phyloP scores from a whole-genome alignment of 2,888 invertebrate genomes.

The Cantharis rufa region DNA sequence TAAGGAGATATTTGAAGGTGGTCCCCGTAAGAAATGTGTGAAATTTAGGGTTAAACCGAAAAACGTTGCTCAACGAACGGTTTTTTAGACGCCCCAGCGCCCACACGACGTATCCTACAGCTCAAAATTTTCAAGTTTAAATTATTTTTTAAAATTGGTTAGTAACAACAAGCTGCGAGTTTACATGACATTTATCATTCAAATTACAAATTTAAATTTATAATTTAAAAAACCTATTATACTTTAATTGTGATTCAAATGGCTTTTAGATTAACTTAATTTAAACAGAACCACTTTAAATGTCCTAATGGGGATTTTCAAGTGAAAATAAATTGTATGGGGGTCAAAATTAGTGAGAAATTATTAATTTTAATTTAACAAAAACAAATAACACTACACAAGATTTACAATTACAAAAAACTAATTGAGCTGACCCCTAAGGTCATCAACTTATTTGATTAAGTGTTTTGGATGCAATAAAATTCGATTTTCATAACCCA shows the following conservation, averaged over 20 bases:
- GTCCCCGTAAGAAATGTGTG: slow-evolving; percentile 21
- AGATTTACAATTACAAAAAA: not conserved
- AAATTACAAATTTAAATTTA: slow-evolving; percentile 14
- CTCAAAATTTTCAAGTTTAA: not conserved
- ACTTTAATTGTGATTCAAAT: slow-evolving; percentile 16
- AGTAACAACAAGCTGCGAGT: not conserved
- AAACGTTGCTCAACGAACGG: not conserved
- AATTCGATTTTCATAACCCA: not conserved
- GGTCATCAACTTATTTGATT: not conserved
- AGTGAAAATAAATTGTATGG: slow-evolving; percentile 2
- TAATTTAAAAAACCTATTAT: slow-evolving; percentile 16
- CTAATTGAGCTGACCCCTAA: not conserved
- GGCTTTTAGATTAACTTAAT: slow-evolving; percentile 13
- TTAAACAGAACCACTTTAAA: slow-evolving; percentile 7
- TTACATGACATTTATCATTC: slow-evolving; percentile 1
- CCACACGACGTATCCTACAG: not conserved
- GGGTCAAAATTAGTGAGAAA: not conserved
- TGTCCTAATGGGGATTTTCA: slow-evolving; percentile 3
- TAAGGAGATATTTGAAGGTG: slow-evolving; percentile 5
- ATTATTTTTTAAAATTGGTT: not conserved
- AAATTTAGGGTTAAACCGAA: slow-evolving; percentile 12
- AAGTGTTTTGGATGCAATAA: not conserved
- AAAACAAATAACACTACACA: not conserved
- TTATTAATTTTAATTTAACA: not conserved
- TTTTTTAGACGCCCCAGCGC: not conserved